A percentile compares a stretch with the other conserved stretches of the same genome.
Evolutionary conservation across 2,888 invertebrate genomes (phyloP).

Genomic region (Zygothrica quintamaculata): DNA sequence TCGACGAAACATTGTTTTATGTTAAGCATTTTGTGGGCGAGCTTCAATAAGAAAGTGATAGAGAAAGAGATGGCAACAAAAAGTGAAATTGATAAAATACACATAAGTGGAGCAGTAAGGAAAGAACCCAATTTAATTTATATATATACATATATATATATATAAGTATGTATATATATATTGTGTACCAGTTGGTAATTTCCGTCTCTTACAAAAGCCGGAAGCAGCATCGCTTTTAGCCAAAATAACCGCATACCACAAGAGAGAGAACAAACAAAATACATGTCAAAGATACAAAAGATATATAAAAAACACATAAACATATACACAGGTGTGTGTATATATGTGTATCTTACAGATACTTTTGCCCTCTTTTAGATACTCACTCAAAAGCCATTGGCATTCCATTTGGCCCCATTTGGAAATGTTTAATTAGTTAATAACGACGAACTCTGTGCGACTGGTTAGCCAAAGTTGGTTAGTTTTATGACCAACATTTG

Average conservation of each 20-base stretch:
- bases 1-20: constrained; percentile 22
- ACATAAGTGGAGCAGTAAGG: background rate
- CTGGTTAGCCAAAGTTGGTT: constrained; percentile 32
- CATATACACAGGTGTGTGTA: no score
- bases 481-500: constrained; percentile 48
- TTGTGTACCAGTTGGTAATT: constrained; percentile 55
- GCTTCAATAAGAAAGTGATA: background rate
- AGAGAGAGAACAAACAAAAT: constrained; percentile 1
- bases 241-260: constrained; percentile 36
- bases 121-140: constrained; percentile 35
- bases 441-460: constrained; percentile 41
- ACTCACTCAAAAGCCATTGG: no score
- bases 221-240: constrained; percentile 60
- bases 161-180: no score
- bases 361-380: constrained; percentile 39
- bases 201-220: constrained; percentile 64
- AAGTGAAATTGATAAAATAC: background rate
- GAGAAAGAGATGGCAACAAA: constrained; percentile 15
- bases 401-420: constrained; percentile 55
- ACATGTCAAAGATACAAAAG: constrained; percentile 6
- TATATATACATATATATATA: background rate
- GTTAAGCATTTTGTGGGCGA: constrained; percentile 29
- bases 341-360: no score
- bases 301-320: constrained; percentile 25
- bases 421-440: constrained; percentile 60